Conservation (phyloP, 1,140 invertebrate species). For the Copidosoma floridanum region DNA sequence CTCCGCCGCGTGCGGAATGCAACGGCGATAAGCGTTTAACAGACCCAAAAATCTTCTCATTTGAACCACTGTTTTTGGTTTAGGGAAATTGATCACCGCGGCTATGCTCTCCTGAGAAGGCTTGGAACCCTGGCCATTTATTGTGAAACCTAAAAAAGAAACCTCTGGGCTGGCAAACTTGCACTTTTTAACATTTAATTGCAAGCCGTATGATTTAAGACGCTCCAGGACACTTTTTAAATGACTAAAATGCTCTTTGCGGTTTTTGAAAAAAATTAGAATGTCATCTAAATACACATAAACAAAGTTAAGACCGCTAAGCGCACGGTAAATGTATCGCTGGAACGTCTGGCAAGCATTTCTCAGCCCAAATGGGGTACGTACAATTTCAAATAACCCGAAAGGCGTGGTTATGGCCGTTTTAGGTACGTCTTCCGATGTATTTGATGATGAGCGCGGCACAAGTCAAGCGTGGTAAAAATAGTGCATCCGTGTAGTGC, state of each 20-base stretch:
- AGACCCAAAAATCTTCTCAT: not conserved
- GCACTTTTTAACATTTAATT: not conserved
- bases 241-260: not conserved
- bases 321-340: not conserved
- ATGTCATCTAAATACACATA: no score
- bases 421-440: no score
- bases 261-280: not conserved
- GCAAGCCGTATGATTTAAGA: not conserved
- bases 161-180: not conserved
- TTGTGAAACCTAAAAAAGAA: not conserved
- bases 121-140: not conserved
- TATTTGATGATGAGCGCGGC: no score
- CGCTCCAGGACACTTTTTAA: not conserved
- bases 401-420: no score
- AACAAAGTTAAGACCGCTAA: not conserved
- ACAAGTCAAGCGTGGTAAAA: no score
- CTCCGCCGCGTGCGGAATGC: not conserved
- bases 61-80: not conserved
- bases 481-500: no score
- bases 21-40: not conserved
- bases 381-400: no score
- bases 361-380: no score
- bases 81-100: not conserved
- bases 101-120: not conserved
- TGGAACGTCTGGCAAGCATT: no score